Evolutionary conservation across 2,888 invertebrate species (phyloP), one percentile per base, ranked within the genome.

Genomic region (Mesopsocus fuscifrons): DNA sequence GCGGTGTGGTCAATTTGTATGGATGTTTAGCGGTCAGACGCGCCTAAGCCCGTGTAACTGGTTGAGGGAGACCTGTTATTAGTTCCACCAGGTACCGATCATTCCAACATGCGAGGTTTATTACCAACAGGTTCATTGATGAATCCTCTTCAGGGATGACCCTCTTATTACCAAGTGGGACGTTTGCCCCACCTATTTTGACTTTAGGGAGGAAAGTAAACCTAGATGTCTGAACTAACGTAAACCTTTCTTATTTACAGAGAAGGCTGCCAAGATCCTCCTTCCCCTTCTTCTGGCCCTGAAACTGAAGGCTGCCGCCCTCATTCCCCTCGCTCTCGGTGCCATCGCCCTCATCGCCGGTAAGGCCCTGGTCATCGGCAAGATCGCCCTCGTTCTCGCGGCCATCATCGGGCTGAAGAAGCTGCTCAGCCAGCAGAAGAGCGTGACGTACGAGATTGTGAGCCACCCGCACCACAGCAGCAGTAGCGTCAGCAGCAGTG

Each of bases 361-460:
- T 45, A 85, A 85, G 60, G 85, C 85, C 41, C 64, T 85, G 53
- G 60, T 85, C 50, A 77, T 85, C 54, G 85, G 85, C 58, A 85
- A 85, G 63, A 72, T 85, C 54, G 85, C 85, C 21, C 66, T 85
- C 49, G 81, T 85, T 35, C 67, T 85, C 40, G 82, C 84, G 1
- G 78, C 80, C 42, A 77, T 85, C 46, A 84, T 85, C 54, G 84
- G 84, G 2, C 62, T 85, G 59, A 84, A 84, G 68, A 85, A 85
- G 59, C 64, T 85, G 41, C 61, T 85, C 50, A 75, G 77, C 42
- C 59, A 60, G 2, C 77, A 81, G 62, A 85, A 84, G 57, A 83
- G 83, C 56, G 85, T 85, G 49, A 85, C 85, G 3, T 85, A 85
- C 57, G 85, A 85, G 58, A 84, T 85, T 26, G 82, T 85, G 1